These are phyloP conservation scores for Laterallus jamaicensis DNA, from an alignment of 2,113 vertebrate species.

Conservation along the genomic window DNA sequence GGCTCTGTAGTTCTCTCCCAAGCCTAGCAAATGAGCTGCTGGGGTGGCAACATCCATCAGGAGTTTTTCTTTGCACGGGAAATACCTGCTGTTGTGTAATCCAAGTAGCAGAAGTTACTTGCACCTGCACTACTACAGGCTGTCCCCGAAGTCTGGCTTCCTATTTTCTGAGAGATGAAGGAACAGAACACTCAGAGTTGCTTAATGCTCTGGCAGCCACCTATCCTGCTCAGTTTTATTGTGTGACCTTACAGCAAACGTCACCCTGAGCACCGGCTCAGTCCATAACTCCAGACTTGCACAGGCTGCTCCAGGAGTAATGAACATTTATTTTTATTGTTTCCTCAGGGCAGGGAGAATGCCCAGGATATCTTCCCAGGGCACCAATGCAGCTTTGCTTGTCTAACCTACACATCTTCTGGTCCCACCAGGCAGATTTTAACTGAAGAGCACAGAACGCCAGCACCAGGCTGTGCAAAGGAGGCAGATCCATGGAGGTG, in stretches of 20 bases:
- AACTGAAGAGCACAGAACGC: not conserved
- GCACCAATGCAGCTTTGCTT: not conserved
- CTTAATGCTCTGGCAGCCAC: not conserved
- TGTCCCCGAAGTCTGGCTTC: not conserved
- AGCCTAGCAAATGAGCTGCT: not conserved
- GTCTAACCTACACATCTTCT: not conserved
- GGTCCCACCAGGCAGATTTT: not conserved
- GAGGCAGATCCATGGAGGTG: not conserved
- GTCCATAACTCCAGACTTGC: not conserved
- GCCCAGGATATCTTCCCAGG: not conserved
- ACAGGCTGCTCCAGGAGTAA: not conserved
- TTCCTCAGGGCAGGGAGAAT: not conserved
- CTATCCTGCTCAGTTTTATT: not conserved
- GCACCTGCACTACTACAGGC: not conserved
- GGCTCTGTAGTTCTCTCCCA: not conserved
- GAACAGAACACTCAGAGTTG: not conserved
- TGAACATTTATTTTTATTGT: not conserved
- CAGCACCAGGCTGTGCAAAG: not conserved
- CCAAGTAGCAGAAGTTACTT: not conserved
- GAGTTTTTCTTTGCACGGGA: not conserved
- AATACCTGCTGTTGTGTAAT: too few species aligned
- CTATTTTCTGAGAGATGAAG: not conserved
- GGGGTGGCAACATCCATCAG: not conserved
- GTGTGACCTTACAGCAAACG: not conserved
- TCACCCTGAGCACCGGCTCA: fast-evolving